Conservation (phyloP, 2,888 invertebrate species). For the Deladenus siricidicola region DNA sequence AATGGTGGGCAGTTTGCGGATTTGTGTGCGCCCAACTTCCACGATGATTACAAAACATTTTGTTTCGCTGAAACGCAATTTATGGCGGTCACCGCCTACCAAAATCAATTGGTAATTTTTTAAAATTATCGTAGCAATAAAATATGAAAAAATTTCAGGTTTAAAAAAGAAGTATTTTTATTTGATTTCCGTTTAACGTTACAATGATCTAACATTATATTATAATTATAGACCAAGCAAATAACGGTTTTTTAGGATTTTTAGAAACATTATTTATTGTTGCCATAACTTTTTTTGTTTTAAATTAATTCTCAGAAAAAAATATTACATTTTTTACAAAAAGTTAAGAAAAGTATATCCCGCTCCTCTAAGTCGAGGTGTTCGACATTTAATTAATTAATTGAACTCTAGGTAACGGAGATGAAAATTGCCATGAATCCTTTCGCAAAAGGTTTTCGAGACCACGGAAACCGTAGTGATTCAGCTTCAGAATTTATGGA, state of each 20-base stretch:
- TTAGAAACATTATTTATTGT: too few species aligned
- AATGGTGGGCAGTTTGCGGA: background rate
- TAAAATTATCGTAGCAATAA: background rate
- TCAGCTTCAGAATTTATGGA: background rate
- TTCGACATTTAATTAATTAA: too few species aligned
- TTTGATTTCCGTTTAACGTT: too few species aligned
- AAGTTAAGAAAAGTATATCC: too few species aligned
- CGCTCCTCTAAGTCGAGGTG: too few species aligned
- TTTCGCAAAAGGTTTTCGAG: conserved; percentile 93
- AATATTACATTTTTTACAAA: too few species aligned
- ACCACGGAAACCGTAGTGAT: conserved; percentile 65
- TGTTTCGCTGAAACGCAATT: conserved; percentile 65
- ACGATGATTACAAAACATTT: conserved; percentile 70
- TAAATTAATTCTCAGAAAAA: too few species aligned
- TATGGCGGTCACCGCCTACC: conserved; percentile 98
- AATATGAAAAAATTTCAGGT: conserved; percentile 44
- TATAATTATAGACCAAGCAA: too few species aligned
- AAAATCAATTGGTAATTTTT: conserved; percentile 64
- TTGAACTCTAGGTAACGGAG: conserved; percentile 92
- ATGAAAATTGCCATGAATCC: conserved; percentile 97
- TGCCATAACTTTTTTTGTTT: too few species aligned
- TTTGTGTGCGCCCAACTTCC: conserved; percentile 63
- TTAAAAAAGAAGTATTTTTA: too few species aligned
- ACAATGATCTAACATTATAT: too few species aligned
- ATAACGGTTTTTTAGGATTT: too few species aligned